phyloP scores from a whole-genome alignment of 2,113 vertebrate genomes.

The Lasiurus borealis region DNA sequence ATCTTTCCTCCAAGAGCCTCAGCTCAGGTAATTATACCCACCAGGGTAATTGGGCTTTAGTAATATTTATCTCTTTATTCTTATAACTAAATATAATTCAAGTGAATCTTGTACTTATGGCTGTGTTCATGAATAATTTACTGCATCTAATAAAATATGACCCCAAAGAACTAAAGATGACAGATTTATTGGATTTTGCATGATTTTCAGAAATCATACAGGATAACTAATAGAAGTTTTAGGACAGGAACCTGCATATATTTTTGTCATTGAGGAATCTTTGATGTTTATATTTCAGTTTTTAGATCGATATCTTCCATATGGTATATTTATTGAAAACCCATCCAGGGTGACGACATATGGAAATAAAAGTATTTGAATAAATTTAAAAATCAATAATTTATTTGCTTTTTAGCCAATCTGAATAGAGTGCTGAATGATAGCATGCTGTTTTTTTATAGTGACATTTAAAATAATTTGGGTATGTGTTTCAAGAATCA shows the following conservation, averaged over 20 bases:
- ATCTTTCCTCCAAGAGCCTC: neutral
- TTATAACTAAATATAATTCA: neutral
- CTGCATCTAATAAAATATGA: neutral
- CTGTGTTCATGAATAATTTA: neutral
- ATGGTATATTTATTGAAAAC: neutral
- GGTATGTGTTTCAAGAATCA: neutral
- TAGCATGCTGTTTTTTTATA: neutral
- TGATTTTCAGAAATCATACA: neutral
- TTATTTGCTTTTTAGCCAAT: neutral
- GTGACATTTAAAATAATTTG: neutral
- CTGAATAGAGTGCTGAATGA: neutral
- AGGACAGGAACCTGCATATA: neutral
- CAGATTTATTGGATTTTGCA: neutral
- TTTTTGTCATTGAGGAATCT: neutral
- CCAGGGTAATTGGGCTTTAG: neutral
- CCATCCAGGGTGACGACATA: neutral
- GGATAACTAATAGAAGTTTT: neutral
- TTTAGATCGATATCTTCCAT: neutral
- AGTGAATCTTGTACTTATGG: neutral
- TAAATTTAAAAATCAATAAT: constrained; percentile 1
- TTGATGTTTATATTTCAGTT: neutral
- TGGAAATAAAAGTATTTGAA: constrained; percentile 17
- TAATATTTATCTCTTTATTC: neutral
- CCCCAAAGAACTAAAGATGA: neutral
- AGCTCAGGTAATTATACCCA: neutral